These are phyloP conservation scores for Rhinopomastus cyanomelas DNA, from an alignment of 2,113 vertebrate genomes.

Conservation along the genomic window DNA sequence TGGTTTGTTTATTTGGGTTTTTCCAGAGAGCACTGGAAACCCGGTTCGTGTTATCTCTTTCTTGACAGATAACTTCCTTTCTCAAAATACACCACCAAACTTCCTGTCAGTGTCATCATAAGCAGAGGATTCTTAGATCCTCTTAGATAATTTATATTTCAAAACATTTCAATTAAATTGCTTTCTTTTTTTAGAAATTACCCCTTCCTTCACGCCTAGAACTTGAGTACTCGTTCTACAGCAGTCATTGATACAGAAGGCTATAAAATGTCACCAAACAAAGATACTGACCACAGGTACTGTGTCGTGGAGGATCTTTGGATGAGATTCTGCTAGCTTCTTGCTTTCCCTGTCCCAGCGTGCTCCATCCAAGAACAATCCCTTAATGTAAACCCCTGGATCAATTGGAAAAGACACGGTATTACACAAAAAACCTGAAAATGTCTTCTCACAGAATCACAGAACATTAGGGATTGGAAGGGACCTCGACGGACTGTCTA, in stretches of 20 bases:
- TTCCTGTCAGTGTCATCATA: neutral
- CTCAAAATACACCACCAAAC: neutral
- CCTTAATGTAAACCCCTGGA: constrained; percentile 84
- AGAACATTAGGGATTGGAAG: too few relatives aligned
- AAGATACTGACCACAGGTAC: constrained; percentile 84
- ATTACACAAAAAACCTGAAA: neutral
- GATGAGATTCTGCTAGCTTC: constrained; percentile 83
- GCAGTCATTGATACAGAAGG: neutral
- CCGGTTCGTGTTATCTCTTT: neutral
- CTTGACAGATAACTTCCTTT: neutral
- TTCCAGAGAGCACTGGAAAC: neutral
- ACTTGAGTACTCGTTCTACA: neutral
- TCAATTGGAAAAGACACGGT: neutral
- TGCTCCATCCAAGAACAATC: constrained; percentile 88
- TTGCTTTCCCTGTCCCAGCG: constrained; percentile 85
- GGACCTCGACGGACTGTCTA: too few relatives aligned
- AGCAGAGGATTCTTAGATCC: neutral
- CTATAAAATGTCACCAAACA: neutral
- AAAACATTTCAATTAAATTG: neutral
- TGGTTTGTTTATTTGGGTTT: neutral
- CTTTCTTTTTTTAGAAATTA: neutral
- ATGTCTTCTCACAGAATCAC: too few relatives aligned
- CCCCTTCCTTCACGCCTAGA: neutral
- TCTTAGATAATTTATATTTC: neutral
- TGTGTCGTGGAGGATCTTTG: constrained; percentile 86